Conservation (phyloP, 2,797 vertebrate genomes). For the Hypotaenidia okinawae region DNA sequence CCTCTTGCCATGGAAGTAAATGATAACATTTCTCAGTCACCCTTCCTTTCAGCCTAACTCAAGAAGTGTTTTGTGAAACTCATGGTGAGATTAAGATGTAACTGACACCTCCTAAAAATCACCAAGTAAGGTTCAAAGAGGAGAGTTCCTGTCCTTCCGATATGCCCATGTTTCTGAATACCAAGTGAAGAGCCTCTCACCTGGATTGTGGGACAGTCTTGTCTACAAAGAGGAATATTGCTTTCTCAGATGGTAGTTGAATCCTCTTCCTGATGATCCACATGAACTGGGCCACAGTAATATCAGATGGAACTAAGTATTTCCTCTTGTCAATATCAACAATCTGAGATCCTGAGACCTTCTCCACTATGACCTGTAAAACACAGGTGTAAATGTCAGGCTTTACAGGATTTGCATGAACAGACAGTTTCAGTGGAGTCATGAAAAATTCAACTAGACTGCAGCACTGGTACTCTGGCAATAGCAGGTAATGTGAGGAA, state of each 20-base stretch:
- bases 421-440: not conserved
- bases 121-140: not conserved
- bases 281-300: conserved; percentile 99
- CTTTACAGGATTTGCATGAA: not conserved
- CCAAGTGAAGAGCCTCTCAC: conserved; percentile 75
- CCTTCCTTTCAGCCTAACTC: not conserved
- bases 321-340: conserved; percentile 98
- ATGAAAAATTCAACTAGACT: not conserved
- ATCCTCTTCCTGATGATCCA: conserved; percentile 99
- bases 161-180: not conserved
- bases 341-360: conserved; percentile 97
- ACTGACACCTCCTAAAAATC: not conserved
- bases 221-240: conserved; percentile 98
- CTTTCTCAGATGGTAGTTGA: conserved; percentile 98
- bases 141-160: not conserved
- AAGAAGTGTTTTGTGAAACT: not conserved
- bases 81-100: not conserved
- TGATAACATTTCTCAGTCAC: not conserved
- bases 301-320: conserved; percentile 98
- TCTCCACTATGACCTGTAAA: conserved; percentile 95
- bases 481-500: not conserved
- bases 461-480: not conserved
- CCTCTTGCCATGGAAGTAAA: not conserved
- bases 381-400: not conserved
- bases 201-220: conserved; percentile 99